Conservation (phyloP, 1,140 invertebrate genomes). For the Anthonomus grandis region DNA sequence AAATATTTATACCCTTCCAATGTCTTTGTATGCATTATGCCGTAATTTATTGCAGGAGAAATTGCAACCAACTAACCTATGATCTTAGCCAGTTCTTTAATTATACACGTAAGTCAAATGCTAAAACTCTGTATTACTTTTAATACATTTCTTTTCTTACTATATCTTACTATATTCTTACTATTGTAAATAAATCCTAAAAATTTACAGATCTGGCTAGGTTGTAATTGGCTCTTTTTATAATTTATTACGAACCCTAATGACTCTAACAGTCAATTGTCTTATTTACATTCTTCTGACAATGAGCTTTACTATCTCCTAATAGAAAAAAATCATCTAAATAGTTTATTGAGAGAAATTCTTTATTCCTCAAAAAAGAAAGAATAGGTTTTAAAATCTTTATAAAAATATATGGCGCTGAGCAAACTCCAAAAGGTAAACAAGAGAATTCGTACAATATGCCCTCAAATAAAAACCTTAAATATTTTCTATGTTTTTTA, state of each 20-base stretch:
- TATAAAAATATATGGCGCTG: slow-evolving; percentile 28
- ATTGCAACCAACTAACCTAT: no score
- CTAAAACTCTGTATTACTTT: no score
- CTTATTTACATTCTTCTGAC: neutral
- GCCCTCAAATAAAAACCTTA: slow-evolving; percentile 37
- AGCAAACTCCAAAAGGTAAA: slow-evolving; percentile 26
- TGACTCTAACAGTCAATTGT: no score
- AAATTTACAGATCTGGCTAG: neutral
- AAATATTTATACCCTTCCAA: slow-evolving; percentile 33
- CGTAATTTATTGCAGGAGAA: slow-evolving; percentile 35
- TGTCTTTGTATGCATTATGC: slow-evolving; percentile 31
- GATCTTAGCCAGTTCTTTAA: no score
- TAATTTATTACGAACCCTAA: neutral
- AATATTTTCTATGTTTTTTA: slow-evolving; percentile 31
- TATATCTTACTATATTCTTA: neutral
- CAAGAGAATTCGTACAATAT: slow-evolving; percentile 29
- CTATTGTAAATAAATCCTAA: neutral
- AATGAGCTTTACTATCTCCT: no score
- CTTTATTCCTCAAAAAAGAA: slow-evolving; percentile 10
- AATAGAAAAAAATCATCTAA: slow-evolving; percentile 41
- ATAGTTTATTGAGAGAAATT: slow-evolving; percentile 33
- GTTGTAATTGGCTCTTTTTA: neutral
- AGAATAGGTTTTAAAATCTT: slow-evolving; percentile 30
- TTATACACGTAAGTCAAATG: no score
- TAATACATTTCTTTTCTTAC: no score